Base-by-base conservation (phyloP, 1,140 invertebrate genomes). In the Lucilia sericata region DNA sequence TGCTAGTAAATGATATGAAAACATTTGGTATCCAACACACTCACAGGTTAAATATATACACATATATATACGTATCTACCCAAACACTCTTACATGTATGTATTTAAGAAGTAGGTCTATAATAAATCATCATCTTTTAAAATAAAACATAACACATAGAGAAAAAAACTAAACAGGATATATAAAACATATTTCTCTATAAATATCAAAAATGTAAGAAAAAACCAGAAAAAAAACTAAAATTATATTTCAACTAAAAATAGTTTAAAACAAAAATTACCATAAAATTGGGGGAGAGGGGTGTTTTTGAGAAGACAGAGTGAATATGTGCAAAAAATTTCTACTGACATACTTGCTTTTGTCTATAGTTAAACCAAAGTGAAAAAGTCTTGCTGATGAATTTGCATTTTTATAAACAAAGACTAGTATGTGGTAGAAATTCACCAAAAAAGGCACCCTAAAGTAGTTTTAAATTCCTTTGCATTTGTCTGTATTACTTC, bases 371-470 rank as follows among this genome's bases (percentile, higher is more conserved):
- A 70, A 70, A 19, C 13, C 13, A 70, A 70, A 42, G 0, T 8
- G 42, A 42, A 42, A 42, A 42, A 42, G 10, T 8, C 7, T 42
- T 42, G 60, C 19, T 70, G 60, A 70, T 70, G 60, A 70, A 70
- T 70, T 70, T 70, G 60, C 60, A 70, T 70, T 70, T n/a, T 70
- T 70, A 70, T 70, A 70, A 19, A 70, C 60, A 70, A 19, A 70
- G 8, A 3, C 25, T 30, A 30, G 25, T 30, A 70, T 21, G 19
- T 70, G 60, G 19, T 19, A 70, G n/a, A 70, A 70, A 25, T 70
- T 10, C 19, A 21, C n/a, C 17, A 70, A 70, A 70, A 70, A 55
- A 55, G 12, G 12, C 5, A 55, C 51, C 12, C 0, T n/a, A 55
- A 55, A 55, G 17, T 17, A n/a, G 7, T 55, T 55, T 55, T 55